Percentiles rank a stretch among this genome's conserved stretches.
Conservation (phyloP, 1,140 invertebrate species). For the Ylistrum balloti region DNA sequence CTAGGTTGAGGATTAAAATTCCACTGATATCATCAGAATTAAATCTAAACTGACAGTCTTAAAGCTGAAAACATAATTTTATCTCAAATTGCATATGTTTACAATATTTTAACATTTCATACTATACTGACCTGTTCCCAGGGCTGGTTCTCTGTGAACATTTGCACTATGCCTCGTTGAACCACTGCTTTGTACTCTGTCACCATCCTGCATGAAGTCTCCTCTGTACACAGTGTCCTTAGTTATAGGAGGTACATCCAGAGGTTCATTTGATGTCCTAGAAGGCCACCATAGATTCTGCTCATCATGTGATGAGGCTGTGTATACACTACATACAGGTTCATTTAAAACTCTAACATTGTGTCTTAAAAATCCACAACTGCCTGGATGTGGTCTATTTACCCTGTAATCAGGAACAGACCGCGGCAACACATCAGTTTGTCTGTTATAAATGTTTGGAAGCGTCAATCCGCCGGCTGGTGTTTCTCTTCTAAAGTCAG, state of each 20-base stretch:
- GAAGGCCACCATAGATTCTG: slow-evolving; percentile 76
- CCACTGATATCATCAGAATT: no score
- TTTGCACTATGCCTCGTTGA: slow-evolving; percentile 74
- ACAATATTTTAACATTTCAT: no score
- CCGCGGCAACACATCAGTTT: slow-evolving; percentile 71
- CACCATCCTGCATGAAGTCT: slow-evolving; percentile 67
- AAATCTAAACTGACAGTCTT: no score
- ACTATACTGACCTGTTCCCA: slow-evolving; percentile 73
- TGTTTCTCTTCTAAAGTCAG: slow-evolving; percentile 51
- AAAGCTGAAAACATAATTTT: no score
- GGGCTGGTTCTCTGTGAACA: slow-evolving; percentile 72
- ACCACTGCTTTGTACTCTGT: slow-evolving; percentile 49
- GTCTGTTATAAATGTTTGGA: slow-evolving; percentile 68
- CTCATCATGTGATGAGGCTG: slow-evolving; percentile 67
- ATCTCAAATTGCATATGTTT: no score
- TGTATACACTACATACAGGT: slow-evolving; percentile 78
- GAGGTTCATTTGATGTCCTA: slow-evolving; percentile 68
- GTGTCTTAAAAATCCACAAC: slow-evolving; percentile 75
- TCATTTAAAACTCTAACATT: slow-evolving; percentile 78
- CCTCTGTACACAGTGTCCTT: slow-evolving; percentile 74
- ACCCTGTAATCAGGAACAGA: slow-evolving; percentile 72
- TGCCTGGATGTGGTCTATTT: slow-evolving; percentile 75
- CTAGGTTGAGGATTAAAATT: no score
- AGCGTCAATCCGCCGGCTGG: slow-evolving; percentile 61
- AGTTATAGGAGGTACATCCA: slow-evolving; percentile 69